Conservation (phyloP, 1,140 invertebrate species). For the Halotydeus destructor region DNA sequence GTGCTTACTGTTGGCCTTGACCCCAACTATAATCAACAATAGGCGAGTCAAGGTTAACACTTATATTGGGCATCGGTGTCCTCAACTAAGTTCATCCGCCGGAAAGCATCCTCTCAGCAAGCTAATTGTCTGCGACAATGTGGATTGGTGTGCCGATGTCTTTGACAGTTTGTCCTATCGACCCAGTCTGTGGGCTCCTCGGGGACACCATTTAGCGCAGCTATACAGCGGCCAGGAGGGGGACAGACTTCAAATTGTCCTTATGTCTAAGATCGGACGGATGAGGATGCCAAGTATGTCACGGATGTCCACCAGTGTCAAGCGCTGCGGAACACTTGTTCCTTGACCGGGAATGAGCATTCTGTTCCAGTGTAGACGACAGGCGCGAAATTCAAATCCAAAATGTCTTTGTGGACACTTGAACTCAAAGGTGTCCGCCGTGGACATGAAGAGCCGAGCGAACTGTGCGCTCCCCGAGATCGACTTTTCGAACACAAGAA, state of each 20-base stretch:
- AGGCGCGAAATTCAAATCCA: slow-evolving; percentile 30
- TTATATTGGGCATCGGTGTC: slow-evolving; percentile 37
- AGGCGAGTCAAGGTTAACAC: slow-evolving; percentile 33
- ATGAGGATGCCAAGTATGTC: slow-evolving; percentile 28
- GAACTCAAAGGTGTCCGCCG: slow-evolving; percentile 33
- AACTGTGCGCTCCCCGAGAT: slow-evolving; percentile 29
- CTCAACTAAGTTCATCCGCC: slow-evolving; percentile 31
- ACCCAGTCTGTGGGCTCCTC: slow-evolving; percentile 30
- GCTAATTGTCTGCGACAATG: slow-evolving; percentile 27
- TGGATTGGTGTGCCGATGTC: slow-evolving; percentile 36
- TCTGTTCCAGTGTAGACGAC: slow-evolving; percentile 21
- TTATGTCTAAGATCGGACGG: slow-evolving; percentile 34
- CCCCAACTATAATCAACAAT: slow-evolving; percentile 30
- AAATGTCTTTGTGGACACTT: slow-evolving; percentile 37
- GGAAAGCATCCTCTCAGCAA: slow-evolving; percentile 32
- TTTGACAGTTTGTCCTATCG: slow-evolving; percentile 33
- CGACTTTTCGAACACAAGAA: slow-evolving; percentile 28
- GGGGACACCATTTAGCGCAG: slow-evolving; percentile 32
- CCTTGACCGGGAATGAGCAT: slow-evolving; percentile 25
- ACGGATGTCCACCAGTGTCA: slow-evolving; percentile 33
- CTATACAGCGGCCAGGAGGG: slow-evolving; percentile 32
- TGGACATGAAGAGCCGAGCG: slow-evolving; percentile 31
- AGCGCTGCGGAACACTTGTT: slow-evolving; percentile 31
- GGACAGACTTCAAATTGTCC: slow-evolving; percentile 25
- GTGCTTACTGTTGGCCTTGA: slow-evolving; percentile 36